Conservation (phyloP, 1,140 invertebrate genomes). For the Lepidurus couesii region DNA sequence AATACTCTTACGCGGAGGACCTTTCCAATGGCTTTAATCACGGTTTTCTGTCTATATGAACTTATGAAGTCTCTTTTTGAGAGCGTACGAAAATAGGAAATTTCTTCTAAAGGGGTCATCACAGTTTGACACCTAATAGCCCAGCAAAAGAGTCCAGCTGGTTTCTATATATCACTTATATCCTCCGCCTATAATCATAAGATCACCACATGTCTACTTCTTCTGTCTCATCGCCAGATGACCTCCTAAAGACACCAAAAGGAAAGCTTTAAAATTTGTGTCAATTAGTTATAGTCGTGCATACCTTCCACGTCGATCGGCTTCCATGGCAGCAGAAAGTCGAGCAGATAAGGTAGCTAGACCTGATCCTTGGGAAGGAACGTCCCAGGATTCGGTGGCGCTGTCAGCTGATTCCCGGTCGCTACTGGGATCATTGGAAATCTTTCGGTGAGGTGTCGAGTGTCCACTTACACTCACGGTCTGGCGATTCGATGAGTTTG, state of each 20-base stretch:
- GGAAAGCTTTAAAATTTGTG: neutral
- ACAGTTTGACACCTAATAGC: neutral
- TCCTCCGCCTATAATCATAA: neutral
- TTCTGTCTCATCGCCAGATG: neutral
- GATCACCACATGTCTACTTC: neutral
- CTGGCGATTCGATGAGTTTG: neutral
- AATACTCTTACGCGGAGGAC: neutral
- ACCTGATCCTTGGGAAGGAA: slow-evolving; percentile 22
- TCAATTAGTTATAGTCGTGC: slow-evolving; percentile 14
- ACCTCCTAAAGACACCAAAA: neutral
- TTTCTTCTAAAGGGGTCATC: neutral
- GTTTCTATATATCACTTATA: neutral
- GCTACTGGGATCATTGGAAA: slow-evolving; percentile 2
- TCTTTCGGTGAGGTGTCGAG: slow-evolving; percentile 6
- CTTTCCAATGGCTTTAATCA: neutral
- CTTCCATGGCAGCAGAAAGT: slow-evolving; percentile 31
- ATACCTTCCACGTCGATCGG: slow-evolving; percentile 28
- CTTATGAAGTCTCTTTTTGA: neutral
- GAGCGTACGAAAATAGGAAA: neutral
- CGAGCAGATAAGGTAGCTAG: slow-evolving; percentile 26
- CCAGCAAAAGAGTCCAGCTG: neutral
- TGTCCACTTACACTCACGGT: slow-evolving; percentile 18
- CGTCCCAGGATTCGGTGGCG: slow-evolving; percentile 23
- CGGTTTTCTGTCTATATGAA: neutral
- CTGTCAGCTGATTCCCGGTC: slow-evolving; percentile 20